A percentile compares a stretch with the other conserved stretches of the same genome.
phyloP scores from a whole-genome alignment of 2,888 invertebrate species.

The Nomada fabriciana region DNA sequence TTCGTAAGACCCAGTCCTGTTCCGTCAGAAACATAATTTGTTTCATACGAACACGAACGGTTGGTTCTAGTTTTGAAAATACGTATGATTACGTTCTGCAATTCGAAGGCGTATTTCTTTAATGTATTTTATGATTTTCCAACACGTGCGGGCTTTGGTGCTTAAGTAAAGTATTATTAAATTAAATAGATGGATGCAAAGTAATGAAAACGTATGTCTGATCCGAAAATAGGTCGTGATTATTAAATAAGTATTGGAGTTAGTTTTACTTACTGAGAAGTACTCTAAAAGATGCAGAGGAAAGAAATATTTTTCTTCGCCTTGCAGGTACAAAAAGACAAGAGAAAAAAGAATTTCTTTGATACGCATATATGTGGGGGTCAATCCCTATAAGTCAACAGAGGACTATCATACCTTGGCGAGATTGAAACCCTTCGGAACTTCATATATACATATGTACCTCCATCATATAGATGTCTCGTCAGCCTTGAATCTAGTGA shows the following conservation, averaged over 20 bases:
- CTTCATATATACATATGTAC: constrained; percentile 26
- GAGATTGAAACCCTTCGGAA: constrained; percentile 30
- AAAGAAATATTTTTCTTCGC: constrained; percentile 1
- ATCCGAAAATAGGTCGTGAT: neutral
- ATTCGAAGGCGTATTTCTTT: no score
- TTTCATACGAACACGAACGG: neutral
- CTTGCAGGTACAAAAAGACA: neutral
- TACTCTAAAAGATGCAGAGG: neutral
- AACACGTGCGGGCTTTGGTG: no score
- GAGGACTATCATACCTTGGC: constrained; percentile 9
- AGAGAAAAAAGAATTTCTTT: constrained; percentile 25
- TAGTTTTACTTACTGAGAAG: neutral
- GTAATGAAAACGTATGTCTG: no score
- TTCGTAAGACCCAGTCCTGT: neutral
- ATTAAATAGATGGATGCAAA: no score
- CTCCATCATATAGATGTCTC: constrained; percentile 27
- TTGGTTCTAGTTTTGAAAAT: neutral
- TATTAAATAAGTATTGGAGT: neutral
- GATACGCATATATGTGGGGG: constrained; percentile 5
- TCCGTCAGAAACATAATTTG: neutral
- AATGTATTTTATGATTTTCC: no score
- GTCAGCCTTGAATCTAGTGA: constrained; percentile 31
- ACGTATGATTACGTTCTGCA: neutral
- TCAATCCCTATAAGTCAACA: constrained; percentile 20
- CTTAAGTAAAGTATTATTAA: no score